Evolutionary conservation across 2,113 vertebrate genomes (phyloP).

Genomic region (Bubo scandiacus): DNA sequence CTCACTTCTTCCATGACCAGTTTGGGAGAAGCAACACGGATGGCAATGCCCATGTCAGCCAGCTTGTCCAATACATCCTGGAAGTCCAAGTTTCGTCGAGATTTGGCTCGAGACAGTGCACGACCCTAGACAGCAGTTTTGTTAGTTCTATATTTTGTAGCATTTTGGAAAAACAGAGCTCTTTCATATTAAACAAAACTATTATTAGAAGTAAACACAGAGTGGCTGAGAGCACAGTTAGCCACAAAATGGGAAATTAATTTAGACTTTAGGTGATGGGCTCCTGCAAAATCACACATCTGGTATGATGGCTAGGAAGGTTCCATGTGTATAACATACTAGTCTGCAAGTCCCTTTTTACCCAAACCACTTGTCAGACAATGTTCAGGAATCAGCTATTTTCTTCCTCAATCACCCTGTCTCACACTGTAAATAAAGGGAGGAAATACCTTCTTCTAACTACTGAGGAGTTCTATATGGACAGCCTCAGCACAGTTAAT

Average conservation of each 20-base stretch:
- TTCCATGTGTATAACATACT: neutral
- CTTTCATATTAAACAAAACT: neutral
- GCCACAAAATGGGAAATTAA: neutral
- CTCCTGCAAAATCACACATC: neutral
- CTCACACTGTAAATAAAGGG: neutral
- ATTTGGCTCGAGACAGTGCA: conserved; percentile 94
- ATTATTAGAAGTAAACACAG: neutral
- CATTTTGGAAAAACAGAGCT: neutral
- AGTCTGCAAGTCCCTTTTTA: neutral
- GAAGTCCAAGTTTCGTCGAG: conserved; percentile 95
- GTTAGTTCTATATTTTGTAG: neutral
- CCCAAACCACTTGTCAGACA: neutral
- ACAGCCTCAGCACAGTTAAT: neutral
- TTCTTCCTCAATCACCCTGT: neutral
- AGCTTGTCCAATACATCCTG: conserved; percentile 97
- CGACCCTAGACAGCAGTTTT: conserved; percentile 81
- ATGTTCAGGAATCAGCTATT: neutral
- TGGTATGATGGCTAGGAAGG: neutral
- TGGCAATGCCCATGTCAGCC: conserved; percentile 95
- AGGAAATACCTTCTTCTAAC: neutral
- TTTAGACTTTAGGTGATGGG: neutral
- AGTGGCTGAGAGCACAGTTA: neutral
- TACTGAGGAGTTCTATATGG: neutral
- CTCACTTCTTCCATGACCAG: conserved; percentile 98
- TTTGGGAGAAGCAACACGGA: conserved; percentile 96